Percentiles rank a stretch among this genome's conserved stretches.
Conservation (phyloP, 2,888 invertebrate genomes). For the Melanophora roralis region DNA sequence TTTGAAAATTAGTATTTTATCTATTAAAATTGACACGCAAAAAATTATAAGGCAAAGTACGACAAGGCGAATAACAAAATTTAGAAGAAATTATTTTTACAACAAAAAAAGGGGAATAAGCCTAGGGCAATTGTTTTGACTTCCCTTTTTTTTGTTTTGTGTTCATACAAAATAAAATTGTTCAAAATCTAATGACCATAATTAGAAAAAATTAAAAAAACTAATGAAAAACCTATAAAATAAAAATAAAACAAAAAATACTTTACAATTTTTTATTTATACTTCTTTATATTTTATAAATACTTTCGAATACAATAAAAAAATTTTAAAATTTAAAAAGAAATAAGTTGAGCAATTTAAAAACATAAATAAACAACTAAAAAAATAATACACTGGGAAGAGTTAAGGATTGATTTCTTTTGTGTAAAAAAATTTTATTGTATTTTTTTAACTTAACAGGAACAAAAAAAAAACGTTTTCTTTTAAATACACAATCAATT, state of each 20-base stretch:
- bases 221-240: conserved; percentile 17
- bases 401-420: conserved; percentile 32
- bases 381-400: conserved; percentile 62
- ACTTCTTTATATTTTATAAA: conserved; percentile 58
- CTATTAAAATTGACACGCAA: too few relatives aligned
- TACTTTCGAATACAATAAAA: conserved; percentile 62
- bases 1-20: too few relatives aligned
- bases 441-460: conserved; percentile 57
- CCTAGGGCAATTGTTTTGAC: too few relatives aligned
- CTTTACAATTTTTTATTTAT: conserved; percentile 64
- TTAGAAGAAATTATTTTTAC: too few relatives aligned
- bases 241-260: conserved; percentile 52
- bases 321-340: conserved; percentile 63
- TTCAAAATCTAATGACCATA: background rate
- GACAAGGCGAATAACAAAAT: too few relatives aligned
- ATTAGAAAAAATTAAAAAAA: conserved; percentile 54
- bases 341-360: conserved; percentile 47
- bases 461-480: conserved; percentile 41
- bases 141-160: too few relatives aligned
- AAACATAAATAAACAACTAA: conserved; percentile 37
- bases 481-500: conserved; percentile 49
- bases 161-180: too few relatives aligned
- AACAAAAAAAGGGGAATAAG: too few relatives aligned
- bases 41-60: too few relatives aligned
- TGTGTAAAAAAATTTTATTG: background rate